Evolutionary conservation across 2,888 invertebrate genomes (phyloP), one percentile per base, ranked within the genome.

Genomic region (Cataglyphis altisquamis): DNA sequence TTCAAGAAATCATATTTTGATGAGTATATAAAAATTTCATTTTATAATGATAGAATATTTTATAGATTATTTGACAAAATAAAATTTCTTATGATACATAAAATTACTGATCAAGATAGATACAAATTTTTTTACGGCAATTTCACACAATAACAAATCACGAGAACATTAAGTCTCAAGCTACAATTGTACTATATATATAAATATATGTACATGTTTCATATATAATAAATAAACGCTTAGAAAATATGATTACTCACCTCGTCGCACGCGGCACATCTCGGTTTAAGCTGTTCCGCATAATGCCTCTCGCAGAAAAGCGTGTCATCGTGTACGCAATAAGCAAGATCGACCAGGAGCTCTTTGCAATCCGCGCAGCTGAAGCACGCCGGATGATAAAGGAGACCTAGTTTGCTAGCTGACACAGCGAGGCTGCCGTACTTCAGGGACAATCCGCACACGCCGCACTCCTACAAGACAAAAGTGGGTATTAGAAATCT

Each of bases 221-320:
- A 57, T 21, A 21, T 21, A 21, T 15, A 77, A 81, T 25, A 25
- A 3, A 41, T 36, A 67, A 41, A 32, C 8, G 4, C 15, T 74
- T 25, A 12, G 32, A 21, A 64, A 45, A 21, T 48, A 3, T 64
- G n/a, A 4, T 29, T 41, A 96, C 97, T 96, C 94, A 99, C 99
- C 98, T 99, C 99, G 95, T 99, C 99, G 95, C 99, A 99, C 90
- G 98, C 98, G 87, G 98, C 97, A 95, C 99, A 99, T 92, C 99
- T 96, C 21, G 99, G 99, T 95, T 99, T 98, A 94, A 99, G 96
- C 93, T 98, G 96, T 95, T 99, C 99, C 73, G 99, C 99, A 95
- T 99, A 99, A 95, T 99, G 99, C 88, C 99, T 96, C 93, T 98
- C 98, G 95, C 99, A 99, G 95, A 97, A 98, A 88, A 98, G 96